These are phyloP conservation scores for Galerucella nymphaeae DNA, from an alignment of 2,888 invertebrate genomes.

Conservation along the genomic window DNA sequence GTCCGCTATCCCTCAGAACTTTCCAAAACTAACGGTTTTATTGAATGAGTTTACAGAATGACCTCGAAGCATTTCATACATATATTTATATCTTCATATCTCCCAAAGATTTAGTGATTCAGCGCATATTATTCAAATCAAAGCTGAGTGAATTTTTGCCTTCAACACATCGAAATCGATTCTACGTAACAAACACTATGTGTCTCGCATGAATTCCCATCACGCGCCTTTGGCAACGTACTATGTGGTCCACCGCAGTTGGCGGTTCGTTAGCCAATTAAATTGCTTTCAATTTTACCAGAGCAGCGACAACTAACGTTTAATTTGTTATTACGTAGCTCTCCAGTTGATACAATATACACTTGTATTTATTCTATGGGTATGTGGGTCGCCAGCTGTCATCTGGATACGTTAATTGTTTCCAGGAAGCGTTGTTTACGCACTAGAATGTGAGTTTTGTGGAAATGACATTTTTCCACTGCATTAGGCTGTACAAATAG, in stretches of 20 bases:
- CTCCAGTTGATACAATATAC: constrained; percentile 35
- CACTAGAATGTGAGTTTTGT: constrained; percentile 6
- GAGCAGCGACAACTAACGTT: constrained; percentile 54
- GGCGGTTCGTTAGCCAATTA: constrained; percentile 62
- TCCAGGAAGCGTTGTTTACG: constrained; percentile 10
- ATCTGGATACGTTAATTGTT: constrained; percentile 11
- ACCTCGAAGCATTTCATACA: not conserved
- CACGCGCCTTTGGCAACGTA: constrained; percentile 49
- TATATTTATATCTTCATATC: no score
- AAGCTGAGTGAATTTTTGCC: not conserved
- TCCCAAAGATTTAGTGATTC: not conserved
- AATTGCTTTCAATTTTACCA: constrained; percentile 58
- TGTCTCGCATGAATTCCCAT: constrained; percentile 48
- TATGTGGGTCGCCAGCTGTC: constrained; percentile 11
- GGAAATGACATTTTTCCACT: not conserved
- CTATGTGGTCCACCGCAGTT: constrained; percentile 51
- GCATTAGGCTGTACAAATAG: not conserved
- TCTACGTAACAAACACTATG: constrained; percentile 25
- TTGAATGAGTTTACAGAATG: no score
- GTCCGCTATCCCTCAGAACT: no score
- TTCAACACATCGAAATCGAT: not conserved
- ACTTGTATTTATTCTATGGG: constrained; percentile 31
- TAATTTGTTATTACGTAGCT: constrained; percentile 30
- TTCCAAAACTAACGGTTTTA: no score
- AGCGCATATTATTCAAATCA: not conserved